Conservation (phyloP, 2,113 vertebrate genomes). For the Tyrannus savana region DNA sequence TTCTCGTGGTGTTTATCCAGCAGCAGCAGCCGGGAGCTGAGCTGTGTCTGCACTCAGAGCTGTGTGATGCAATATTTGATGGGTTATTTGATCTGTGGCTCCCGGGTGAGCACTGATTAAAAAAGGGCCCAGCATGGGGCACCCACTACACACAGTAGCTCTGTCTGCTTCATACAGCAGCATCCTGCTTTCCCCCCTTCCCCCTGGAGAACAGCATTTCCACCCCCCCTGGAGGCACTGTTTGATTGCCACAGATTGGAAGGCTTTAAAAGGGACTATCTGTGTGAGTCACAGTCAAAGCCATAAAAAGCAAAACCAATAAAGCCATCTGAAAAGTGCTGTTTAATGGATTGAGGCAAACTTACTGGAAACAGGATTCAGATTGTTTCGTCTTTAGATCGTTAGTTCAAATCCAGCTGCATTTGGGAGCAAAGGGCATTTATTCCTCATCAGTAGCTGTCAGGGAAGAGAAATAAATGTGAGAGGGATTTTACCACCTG, state of each 20-base stretch:
- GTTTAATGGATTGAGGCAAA: slow-evolving; percentile 49
- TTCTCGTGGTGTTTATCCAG: background rate
- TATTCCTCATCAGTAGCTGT: background rate
- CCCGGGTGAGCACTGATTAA: background rate
- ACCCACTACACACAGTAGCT: background rate
- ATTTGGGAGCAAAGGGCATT: background rate
- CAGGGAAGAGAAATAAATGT: background rate
- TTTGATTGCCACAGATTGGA: background rate
- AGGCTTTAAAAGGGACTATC: slow-evolving; percentile 18
- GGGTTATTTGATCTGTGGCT: background rate
- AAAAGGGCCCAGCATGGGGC: background rate
- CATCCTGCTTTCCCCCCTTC: background rate
- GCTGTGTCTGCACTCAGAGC: background rate
- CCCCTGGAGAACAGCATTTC: background rate
- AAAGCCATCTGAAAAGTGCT: slow-evolving; percentile 31
- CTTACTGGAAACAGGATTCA: slow-evolving; percentile 32
- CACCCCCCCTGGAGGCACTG: background rate
- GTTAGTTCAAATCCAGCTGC: background rate
- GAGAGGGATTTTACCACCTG: background rate
- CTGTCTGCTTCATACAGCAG: background rate
- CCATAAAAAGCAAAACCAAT: slow-evolving; percentile 55
- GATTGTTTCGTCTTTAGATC: slow-evolving; percentile 7
- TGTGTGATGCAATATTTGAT: background rate
- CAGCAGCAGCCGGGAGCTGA: fast-evolving
- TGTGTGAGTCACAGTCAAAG: slow-evolving; percentile 9